A percentile compares a stretch with the other conserved stretches of the same genome.
Conservation (phyloP, 1,140 invertebrate species). For the Leguminivora glycinivorella region DNA sequence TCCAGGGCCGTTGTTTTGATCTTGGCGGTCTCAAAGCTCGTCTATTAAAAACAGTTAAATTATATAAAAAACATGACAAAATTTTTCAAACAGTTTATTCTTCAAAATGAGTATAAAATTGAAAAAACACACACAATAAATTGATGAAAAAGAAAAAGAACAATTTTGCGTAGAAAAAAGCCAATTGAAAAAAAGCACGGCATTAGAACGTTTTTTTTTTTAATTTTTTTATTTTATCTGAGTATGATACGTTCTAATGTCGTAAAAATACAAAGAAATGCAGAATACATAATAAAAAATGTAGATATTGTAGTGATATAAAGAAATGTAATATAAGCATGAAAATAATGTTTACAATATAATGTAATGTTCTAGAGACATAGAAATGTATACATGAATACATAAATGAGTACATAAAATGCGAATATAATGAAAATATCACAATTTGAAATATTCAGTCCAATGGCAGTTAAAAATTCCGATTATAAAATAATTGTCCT, state of each 20-base stretch:
- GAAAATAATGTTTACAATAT: neutral
- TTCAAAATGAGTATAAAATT: conserved; percentile 20
- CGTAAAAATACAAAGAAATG: conserved; percentile 21
- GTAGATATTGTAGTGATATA: neutral
- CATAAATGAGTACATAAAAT: conserved; percentile 18
- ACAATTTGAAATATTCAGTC: conserved; percentile 40
- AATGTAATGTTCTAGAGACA: conserved; percentile 9
- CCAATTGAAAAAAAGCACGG: neutral
- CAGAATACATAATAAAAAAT: neutral
- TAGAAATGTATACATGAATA: neutral
- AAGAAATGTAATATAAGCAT: neutral
- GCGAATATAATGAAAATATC: conserved; percentile 18
- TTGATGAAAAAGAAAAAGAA: neutral
- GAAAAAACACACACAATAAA: conserved; percentile 16
- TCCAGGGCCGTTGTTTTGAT: conserved; percentile 9
- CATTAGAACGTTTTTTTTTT: neutral
- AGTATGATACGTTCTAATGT: neutral
- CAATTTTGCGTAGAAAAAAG: neutral
- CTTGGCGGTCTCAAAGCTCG: neutral
- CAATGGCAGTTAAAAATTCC: conserved; percentile 44
- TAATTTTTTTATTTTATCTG: neutral
- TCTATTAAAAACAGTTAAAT: conserved; percentile 1
- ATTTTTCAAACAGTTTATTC: neutral
- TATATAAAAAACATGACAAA: neutral
- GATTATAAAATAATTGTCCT: neutral